Conservation (phyloP, 2,888 invertebrate species). For the Mesorhabditis belari region DNA sequence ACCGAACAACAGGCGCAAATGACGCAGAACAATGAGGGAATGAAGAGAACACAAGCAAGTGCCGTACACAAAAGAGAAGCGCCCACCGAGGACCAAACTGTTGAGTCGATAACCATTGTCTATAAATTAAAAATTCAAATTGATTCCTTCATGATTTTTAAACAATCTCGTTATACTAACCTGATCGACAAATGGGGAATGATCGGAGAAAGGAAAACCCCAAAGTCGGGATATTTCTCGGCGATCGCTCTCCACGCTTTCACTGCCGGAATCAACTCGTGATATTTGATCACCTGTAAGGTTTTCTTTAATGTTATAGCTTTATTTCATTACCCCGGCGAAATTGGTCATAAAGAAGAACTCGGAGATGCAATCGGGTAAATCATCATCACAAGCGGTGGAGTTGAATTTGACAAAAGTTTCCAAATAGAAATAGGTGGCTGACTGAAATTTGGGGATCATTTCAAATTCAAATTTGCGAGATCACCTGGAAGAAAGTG, state of each 20-base stretch:
- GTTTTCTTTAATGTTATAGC: neutral
- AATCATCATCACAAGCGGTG: conserved; percentile 30
- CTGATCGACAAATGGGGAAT: conserved; percentile 46
- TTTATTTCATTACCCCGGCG: conserved; percentile 25
- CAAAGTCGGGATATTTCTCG: conserved; percentile 29
- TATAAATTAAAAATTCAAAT: no score
- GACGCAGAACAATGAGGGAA: conserved; percentile 30
- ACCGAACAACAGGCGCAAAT: conserved; percentile 38
- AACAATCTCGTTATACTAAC: conserved; percentile 4
- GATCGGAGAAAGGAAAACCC: conserved; percentile 41
- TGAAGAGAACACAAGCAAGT: conserved; percentile 43
- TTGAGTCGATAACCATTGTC: conserved; percentile 44
- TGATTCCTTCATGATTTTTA: no score
- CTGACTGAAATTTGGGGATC: conserved; percentile 12
- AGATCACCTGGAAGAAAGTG: conserved; percentile 34
- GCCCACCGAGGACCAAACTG: conserved; percentile 39
- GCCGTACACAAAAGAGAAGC: conserved; percentile 43
- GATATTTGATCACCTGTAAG: conserved; percentile 36
- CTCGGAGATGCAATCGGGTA: conserved; percentile 32
- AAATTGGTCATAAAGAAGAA: conserved; percentile 50
- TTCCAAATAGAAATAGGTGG: conserved; percentile 43
- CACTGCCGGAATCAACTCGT: conserved; percentile 44
- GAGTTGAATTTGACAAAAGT: conserved; percentile 48
- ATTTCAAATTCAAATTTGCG: neutral
- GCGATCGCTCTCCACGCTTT: conserved; percentile 41